phyloP scores from a whole-genome alignment of 2,797 vertebrate species.

The Huso huso region DNA sequence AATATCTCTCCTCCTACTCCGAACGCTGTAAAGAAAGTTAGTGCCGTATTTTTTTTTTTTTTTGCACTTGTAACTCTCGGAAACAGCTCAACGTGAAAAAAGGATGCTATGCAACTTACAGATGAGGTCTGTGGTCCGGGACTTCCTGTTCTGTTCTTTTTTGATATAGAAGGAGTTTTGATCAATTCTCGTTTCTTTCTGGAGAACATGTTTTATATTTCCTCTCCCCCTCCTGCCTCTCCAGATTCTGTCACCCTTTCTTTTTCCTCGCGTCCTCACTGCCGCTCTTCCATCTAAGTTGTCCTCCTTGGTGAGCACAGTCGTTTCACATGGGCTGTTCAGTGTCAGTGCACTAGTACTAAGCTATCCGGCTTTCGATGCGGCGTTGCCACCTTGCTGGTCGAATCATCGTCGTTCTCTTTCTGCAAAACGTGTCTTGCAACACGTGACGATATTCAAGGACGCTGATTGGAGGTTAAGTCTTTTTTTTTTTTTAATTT shows the following conservation, averaged over 20 bases:
- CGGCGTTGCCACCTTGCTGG: not conserved
- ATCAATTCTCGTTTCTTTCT: constrained; percentile 88
- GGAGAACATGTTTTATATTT: constrained; percentile 71
- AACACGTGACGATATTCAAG: not conserved
- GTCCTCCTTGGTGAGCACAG: constrained; percentile 6
- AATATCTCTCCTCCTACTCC: too few relatives aligned
- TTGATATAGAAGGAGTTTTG: constrained; percentile 93
- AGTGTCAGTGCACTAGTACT: not conserved
- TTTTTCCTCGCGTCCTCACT: constrained; percentile 50
- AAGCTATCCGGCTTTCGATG: too few relatives aligned
- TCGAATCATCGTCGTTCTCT: not conserved
- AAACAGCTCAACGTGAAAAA: constrained; percentile 6
- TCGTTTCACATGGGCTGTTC: not conserved
- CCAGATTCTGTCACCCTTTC: not conserved
- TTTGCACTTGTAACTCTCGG: too few relatives aligned
- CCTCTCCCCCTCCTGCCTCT: constrained; percentile 20
- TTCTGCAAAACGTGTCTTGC: rapidly evolving
- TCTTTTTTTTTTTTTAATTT: not conserved
- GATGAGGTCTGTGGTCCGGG: constrained; percentile 64
- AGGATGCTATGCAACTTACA: constrained; percentile 55
- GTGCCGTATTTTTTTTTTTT: too few relatives aligned
- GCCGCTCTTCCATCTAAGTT: constrained; percentile 26
- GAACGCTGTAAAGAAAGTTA: too few relatives aligned
- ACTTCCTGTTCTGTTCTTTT: constrained; percentile 86
- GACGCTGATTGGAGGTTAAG: not conserved